These are phyloP conservation scores for Ridgeia piscesae DNA, from an alignment of 1,140 invertebrate genomes.

Conservation along the genomic window DNA sequence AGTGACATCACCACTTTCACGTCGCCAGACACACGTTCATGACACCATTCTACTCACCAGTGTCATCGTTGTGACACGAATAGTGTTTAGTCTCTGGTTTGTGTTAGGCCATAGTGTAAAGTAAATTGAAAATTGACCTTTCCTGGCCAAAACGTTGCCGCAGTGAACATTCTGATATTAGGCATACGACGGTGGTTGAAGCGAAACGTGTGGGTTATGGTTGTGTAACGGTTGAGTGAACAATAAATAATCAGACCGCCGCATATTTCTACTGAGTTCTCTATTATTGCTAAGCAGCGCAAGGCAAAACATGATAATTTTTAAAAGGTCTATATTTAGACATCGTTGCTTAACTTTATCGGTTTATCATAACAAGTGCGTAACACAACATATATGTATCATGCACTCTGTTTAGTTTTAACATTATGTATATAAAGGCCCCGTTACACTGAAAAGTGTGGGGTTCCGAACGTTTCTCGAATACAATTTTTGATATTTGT, in stretches of 20 bases:
- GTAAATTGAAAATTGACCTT: too few species aligned
- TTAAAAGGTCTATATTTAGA: too few species aligned
- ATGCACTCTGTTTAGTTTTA: too few species aligned
- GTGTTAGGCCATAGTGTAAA: neutral
- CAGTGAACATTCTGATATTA: neutral
- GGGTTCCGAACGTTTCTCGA: too few species aligned
- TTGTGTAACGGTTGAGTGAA: neutral
- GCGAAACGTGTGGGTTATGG: neutral
- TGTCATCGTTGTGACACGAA: neutral
- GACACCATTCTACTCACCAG: neutral
- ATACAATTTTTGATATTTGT: too few species aligned
- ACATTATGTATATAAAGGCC: too few species aligned
- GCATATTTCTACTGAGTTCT: neutral
- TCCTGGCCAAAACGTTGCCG: too few species aligned
- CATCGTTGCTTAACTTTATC: too few species aligned
- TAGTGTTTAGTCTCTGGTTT: neutral
- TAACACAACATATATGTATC: too few species aligned
- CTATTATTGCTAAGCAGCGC: neutral
- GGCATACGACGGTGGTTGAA: neutral
- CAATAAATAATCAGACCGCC: neutral
- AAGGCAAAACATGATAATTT: neutral
- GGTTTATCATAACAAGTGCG: too few species aligned
- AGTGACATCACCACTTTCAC: neutral
- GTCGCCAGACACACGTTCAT: neutral
- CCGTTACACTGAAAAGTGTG: too few species aligned